These are phyloP conservation scores for Nomia melanderi DNA, from an alignment of 1,140 invertebrate genomes.

Conservation along the genomic window DNA sequence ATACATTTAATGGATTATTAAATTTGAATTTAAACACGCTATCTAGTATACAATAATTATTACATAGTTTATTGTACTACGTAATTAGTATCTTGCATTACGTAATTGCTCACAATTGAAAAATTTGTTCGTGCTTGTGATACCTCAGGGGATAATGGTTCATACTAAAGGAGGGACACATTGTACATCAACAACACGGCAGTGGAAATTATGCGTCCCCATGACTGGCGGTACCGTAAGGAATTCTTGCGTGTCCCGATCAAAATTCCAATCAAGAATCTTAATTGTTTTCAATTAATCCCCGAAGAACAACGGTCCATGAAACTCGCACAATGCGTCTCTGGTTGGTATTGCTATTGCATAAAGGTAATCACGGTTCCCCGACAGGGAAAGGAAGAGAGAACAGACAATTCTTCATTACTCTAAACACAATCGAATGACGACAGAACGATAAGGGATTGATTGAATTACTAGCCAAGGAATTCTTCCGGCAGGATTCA, in stretches of 20 bases:
- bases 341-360: background rate
- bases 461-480: background rate
- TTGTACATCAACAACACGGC: no score
- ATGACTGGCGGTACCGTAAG: background rate
- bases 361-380: background rate
- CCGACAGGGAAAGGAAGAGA: background rate
- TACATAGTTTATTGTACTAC: no score
- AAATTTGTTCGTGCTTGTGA: no score
- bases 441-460: background rate
- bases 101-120: no score
- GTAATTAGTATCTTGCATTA: no score
- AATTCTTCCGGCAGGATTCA: background rate
- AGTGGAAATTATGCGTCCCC: no score
- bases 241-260: background rate
- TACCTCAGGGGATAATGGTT: no score
- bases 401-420: background rate
- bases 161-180: no score
- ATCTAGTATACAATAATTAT: no score
- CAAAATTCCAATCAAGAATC: background rate
- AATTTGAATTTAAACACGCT: no score
- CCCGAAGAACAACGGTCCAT: background rate
- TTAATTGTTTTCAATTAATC: conserved; percentile 15
- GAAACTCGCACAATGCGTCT: background rate
- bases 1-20: no score
- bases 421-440: background rate